phyloP scores from a whole-genome alignment of 2,797 vertebrate genomes.

The Fratercula arctica region DNA sequence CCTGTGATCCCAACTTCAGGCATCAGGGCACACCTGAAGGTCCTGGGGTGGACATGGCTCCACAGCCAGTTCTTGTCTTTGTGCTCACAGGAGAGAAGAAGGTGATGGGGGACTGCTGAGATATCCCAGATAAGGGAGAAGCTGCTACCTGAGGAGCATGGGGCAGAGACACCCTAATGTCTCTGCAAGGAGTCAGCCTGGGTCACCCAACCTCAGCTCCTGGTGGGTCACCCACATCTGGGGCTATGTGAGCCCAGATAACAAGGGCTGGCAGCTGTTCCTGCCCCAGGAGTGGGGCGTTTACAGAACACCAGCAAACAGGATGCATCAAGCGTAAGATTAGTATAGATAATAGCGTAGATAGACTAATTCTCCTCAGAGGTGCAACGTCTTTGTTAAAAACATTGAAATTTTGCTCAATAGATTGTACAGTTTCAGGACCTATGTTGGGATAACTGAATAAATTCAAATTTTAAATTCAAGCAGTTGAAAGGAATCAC shows the following conservation, averaged over 20 bases:
- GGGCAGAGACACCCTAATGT: not conserved
- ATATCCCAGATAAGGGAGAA: not conserved
- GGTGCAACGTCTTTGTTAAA: not conserved
- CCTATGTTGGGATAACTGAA: not conserved
- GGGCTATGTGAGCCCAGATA: not conserved
- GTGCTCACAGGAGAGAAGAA: not conserved
- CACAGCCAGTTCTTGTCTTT: not conserved
- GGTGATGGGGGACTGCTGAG: not conserved
- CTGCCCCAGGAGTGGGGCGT: not conserved
- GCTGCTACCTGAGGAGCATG: accelerated
- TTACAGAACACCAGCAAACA: not conserved
- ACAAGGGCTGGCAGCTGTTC: not conserved
- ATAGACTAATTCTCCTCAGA: not conserved
- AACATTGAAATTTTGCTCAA: not conserved
- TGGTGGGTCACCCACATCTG: not conserved
- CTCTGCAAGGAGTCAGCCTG: not conserved
- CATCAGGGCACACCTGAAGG: not conserved
- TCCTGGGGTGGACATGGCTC: not conserved
- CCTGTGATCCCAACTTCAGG: not conserved
- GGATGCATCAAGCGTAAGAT: not conserved
- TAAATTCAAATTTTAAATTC: not conserved
- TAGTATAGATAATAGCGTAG: not conserved
- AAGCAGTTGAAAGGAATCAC: not conserved
- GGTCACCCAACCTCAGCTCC: not conserved
- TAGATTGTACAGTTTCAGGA: not conserved